These are phyloP conservation scores for Limnothrissa miodon DNA, from an alignment of 2,113 vertebrate genomes.

Conservation along the genomic window DNA sequence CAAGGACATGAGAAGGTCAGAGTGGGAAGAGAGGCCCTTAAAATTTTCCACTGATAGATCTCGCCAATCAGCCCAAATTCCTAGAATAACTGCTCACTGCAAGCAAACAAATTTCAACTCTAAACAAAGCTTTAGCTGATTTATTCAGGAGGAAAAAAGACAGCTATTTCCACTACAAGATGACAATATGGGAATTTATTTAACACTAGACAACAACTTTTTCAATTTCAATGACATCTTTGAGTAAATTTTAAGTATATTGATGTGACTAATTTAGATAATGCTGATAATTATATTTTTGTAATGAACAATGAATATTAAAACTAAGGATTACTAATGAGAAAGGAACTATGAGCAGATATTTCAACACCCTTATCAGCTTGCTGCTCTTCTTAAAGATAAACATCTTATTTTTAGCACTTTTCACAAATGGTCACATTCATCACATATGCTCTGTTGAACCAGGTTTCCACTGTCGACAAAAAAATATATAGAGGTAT, in stretches of 20 bases:
- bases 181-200: not conserved
- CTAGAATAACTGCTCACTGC: not conserved
- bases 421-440: not conserved
- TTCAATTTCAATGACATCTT: too few relatives aligned
- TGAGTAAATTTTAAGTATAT: not conserved
- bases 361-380: not conserved
- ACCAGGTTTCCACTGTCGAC: not conserved
- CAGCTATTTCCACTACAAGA: not conserved
- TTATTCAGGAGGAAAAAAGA: not conserved
- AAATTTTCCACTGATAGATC: not conserved
- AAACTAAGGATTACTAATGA: not conserved
- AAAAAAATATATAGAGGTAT: not conserved
- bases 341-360: not conserved
- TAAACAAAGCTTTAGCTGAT: not conserved
- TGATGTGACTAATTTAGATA: not conserved
- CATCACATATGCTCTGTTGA: not conserved
- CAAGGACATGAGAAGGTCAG: not conserved
- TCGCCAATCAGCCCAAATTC: not conserved
- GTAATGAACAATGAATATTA: not conserved
- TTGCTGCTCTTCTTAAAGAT: not conserved
- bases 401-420: not conserved
- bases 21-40: not conserved
- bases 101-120: not conserved
- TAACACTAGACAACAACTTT: too few relatives aligned
- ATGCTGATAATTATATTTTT: too few relatives aligned